phyloP scores from a whole-genome alignment of 2,113 vertebrate species.

The Corythornis cristatus region DNA sequence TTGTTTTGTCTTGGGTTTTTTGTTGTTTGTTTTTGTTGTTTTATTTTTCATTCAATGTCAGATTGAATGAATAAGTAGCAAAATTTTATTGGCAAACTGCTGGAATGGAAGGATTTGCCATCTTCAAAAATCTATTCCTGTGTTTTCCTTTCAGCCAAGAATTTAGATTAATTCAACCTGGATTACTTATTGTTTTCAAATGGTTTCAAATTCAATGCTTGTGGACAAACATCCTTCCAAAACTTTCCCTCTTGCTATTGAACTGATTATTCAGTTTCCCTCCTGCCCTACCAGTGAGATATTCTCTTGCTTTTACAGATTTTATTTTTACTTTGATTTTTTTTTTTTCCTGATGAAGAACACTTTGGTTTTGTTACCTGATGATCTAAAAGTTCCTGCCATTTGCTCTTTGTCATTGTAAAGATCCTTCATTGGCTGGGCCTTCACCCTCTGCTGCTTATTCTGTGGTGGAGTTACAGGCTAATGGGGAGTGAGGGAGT shows the following conservation, averaged over 20 bases:
- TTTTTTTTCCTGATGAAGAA: neutral
- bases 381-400: neutral
- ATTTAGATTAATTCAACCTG: neutral
- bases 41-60: neutral
- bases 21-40: neutral
- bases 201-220: neutral
- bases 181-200: neutral
- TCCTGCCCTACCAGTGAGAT: neutral
- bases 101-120: neutral
- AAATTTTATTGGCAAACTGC: neutral
- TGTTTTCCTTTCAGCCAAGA: neutral
- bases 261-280: neutral
- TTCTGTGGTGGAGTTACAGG: neutral
- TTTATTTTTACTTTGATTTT: neutral
- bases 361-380: neutral
- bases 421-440: neutral
- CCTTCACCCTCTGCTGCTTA: neutral
- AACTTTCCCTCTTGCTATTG: neutral
- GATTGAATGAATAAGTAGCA: neutral
- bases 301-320: neutral
- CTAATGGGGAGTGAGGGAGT: neutral
- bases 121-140: neutral
- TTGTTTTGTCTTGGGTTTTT: no score
- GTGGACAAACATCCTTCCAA: neutral
- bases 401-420: neutral